These are phyloP conservation scores for Ellobium chinense DNA, from an alignment of 2,888 invertebrate genomes.

Conservation along the genomic window DNA sequence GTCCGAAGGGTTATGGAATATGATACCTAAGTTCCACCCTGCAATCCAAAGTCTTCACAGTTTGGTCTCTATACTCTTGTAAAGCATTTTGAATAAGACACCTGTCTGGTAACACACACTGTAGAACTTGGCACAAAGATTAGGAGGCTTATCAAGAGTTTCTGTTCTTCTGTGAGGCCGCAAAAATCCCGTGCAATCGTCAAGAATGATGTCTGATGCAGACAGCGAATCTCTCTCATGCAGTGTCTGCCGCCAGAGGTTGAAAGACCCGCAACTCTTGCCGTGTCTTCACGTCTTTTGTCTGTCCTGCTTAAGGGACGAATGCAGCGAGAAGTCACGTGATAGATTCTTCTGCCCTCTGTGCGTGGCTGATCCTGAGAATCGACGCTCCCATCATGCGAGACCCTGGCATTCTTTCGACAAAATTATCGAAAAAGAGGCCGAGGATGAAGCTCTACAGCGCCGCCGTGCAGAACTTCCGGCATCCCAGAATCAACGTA, in stretches of 20 bases:
- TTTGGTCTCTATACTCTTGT: no score
- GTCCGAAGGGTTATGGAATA: no score
- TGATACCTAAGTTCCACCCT: no score
- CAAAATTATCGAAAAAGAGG: constrained; percentile 11
- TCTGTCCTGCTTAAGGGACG: constrained; percentile 29
- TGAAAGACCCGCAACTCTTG: constrained; percentile 35
- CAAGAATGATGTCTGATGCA: no score
- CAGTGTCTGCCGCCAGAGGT: neutral
- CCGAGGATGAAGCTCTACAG: neutral
- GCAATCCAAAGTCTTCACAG: no score
- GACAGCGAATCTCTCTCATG: constrained; percentile 11
- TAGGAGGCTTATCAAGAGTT: no score
- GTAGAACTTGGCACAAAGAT: no score
- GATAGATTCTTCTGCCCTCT: constrained; percentile 40
- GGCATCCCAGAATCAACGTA: constrained; percentile 7
- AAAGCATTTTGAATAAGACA: no score
- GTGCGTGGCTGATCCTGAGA: neutral
- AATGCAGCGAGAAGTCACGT: neutral
- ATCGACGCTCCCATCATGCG: neutral
- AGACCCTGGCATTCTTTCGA: constrained; percentile 35
- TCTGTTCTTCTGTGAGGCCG: no score
- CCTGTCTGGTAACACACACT: no score
- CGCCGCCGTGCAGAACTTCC: constrained; percentile 24
- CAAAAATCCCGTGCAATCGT: no score
- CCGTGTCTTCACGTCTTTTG: constrained; percentile 52